Evolutionary conservation across 2,888 invertebrate genomes (phyloP).

Genomic region (Epiblema foenella): DNA sequence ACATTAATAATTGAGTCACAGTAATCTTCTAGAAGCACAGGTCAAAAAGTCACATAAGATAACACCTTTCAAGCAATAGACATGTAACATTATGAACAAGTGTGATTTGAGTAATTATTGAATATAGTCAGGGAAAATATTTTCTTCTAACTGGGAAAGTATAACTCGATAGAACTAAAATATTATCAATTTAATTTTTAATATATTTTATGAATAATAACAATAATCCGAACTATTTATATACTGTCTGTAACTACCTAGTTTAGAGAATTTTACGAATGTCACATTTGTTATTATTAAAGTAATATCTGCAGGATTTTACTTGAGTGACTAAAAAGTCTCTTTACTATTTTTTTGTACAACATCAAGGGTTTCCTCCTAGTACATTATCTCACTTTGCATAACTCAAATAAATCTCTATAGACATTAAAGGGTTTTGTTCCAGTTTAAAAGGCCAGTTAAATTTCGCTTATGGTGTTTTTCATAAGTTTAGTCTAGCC

Average conservation of each 20-base stretch:
- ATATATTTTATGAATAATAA: no score
- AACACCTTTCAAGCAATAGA: slow-evolving; percentile 10
- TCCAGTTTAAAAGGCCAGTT: neutral
- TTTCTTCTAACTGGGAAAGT: neutral
- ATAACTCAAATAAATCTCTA: neutral
- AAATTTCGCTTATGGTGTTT: neutral
- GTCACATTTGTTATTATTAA: no score
- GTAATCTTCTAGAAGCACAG: slow-evolving; percentile 1
- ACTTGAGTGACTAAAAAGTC: neutral
- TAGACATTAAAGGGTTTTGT: neutral
- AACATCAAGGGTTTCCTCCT: neutral
- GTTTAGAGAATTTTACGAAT: neutral
- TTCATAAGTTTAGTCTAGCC: neutral
- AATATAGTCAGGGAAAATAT: neutral
- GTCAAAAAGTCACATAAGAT: slow-evolving; percentile 30
- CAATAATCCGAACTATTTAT: no score
- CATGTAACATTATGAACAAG: slow-evolving; percentile 17
- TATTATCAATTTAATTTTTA: neutral
- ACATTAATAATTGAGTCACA: slow-evolving; percentile 14
- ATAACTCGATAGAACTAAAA: neutral
- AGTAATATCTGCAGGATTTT: neutral
- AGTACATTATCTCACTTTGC: neutral
- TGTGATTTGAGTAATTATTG: neutral
- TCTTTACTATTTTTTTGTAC: neutral
- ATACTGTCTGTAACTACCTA: neutral